Base-by-base conservation (phyloP, 64 coral and sea anemone genomes). In the Montipora sp. region DNA sequence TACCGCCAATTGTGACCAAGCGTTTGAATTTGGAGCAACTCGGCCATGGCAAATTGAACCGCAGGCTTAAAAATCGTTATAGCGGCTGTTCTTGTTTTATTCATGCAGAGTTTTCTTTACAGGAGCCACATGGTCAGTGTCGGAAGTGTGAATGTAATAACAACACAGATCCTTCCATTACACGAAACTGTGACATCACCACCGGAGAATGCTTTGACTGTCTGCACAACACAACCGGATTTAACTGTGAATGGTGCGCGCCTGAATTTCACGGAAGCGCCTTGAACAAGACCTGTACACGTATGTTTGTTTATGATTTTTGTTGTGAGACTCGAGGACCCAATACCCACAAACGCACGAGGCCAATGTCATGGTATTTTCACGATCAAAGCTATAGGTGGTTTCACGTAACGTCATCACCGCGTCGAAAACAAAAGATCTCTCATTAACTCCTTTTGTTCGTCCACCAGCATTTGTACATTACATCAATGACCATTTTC, bases 121-220 rank as follows among this genome's bases (percentile, higher is more conserved):
- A 93, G 91, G 88, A 98, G 58, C 45, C 21, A 11, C 58, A 91
- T 51, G 94, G 94, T 3, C 73, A 78, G 20, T 99, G 98, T 82
- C 68, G 66, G 36, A 75, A 88, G 27, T 99, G 98, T 81, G 46
- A 91, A 21, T 99, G 98, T 77, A 96, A 88, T 48, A 47, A 48
- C 2, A 99, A 99, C 45, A 66, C 75, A 46, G 79, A 92, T 16
- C 72, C 59, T 21, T 70, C 13, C 51, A 4, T 66, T 46, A 66
- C 6, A 49, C 92, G 92, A 2, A 97, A 94, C 84, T 99, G 98
- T 53, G 89, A 99, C 89, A 96, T 47, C 21, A 96, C 92, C 5
- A 99, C 98, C 13, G 98, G 98, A 44, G 74, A 99, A 9, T 99
- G 98, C 48, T 76, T 91, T 19, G 94, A 96, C 46, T 99, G 98